These are phyloP conservation scores for Turritopsis rubra DNA, from an alignment of 30 jellyfish, hydroid and myxozoan species.

Conservation along the genomic window DNA sequence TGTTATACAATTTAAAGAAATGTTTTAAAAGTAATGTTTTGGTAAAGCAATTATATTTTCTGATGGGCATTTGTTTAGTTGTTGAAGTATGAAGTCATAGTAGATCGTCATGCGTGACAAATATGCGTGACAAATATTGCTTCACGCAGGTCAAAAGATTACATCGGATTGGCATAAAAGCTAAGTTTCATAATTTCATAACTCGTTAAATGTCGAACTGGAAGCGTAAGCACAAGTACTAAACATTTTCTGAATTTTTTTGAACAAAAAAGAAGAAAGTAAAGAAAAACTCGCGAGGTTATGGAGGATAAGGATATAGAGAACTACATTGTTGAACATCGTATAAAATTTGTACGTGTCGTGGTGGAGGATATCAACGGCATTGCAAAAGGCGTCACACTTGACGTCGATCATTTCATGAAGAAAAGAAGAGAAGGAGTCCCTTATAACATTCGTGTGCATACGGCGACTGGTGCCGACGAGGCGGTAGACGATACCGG, in stretches of 20 bases:
- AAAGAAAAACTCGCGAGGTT: too few species aligned
- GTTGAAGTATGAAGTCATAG: too few species aligned
- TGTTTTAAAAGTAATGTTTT: background rate
- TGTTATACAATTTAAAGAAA: background rate
- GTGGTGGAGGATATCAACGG: conserved; percentile 18
- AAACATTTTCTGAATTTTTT: too few species aligned
- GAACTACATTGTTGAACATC: background rate
- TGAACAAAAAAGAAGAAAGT: background rate
- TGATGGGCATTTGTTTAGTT: too few species aligned
- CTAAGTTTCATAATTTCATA: too few species aligned
- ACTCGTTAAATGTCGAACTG: too few species aligned
- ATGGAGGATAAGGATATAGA: background rate
- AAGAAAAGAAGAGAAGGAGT: background rate
- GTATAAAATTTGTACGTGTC: conserved; percentile 14
- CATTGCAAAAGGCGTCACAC: conserved; percentile 13
- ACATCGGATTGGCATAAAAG: background rate
- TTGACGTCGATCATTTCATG: conserved; percentile 1
- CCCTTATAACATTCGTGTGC: background rate
- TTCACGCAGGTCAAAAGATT: background rate
- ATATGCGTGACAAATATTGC: background rate
- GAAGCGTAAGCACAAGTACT: too few species aligned
- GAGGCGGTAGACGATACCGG: background rate
- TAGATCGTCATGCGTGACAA: background rate
- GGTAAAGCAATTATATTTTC: background rate
- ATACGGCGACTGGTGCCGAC: conserved; percentile 5